Evolutionary conservation across 2,888 invertebrate genomes (phyloP).

Genomic region (Holacanthella duospinosa): DNA sequence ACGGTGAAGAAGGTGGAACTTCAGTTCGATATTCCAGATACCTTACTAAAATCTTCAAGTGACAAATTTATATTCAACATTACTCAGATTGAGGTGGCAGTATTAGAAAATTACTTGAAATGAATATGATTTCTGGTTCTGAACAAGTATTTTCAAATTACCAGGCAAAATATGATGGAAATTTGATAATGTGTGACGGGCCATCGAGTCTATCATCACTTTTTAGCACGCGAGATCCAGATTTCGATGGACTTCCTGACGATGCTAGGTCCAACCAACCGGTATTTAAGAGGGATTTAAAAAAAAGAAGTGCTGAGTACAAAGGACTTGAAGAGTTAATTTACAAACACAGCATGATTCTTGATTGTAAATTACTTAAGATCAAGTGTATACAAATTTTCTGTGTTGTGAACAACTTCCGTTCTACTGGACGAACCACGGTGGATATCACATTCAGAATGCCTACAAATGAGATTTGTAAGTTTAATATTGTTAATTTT

Average conservation of each 20-base stretch:
- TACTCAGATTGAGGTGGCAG: conserved; percentile 4
- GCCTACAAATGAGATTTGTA: neutral
- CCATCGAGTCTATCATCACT: neutral
- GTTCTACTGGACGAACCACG: neutral
- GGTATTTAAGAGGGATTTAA: neutral
- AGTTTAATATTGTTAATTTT: neutral
- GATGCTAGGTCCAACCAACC: neutral
- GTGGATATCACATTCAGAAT: neutral
- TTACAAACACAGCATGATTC: neutral
- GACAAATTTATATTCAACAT: conserved; percentile 7
- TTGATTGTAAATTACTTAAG: neutral
- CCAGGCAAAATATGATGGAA: neutral
- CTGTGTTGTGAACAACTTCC: neutral
- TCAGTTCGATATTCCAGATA: conserved; percentile 21
- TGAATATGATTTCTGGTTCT: neutral
- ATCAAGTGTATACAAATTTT: neutral
- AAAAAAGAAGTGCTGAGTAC: neutral
- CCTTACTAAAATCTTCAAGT: conserved; percentile 2
- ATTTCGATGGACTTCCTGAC: neutral
- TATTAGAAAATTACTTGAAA: neutral
- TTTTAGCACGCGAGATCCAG: neutral
- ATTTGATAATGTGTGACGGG: neutral
- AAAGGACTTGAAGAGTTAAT: neutral
- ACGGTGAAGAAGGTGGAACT: conserved; percentile 12
- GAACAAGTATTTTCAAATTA: too few relatives aligned